Base-by-base conservation (phyloP, 2,888 invertebrate genomes). In the Synanthedon formicaeformis region DNA sequence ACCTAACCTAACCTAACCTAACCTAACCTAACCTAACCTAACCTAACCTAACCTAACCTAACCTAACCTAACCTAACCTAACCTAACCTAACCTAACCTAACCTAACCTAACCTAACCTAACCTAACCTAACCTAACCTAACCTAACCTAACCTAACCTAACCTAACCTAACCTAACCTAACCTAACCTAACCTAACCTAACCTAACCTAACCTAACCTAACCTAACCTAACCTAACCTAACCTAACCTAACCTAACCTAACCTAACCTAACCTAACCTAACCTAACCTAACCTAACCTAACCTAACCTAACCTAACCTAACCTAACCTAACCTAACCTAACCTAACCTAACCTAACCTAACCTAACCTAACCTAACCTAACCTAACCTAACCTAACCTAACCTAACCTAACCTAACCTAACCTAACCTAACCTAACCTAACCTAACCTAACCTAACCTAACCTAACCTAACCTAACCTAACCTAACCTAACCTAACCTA, bases 131-230 rank as follows among this genome's bases (percentile, higher is more conserved):
- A 51, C 51, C 51, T 57, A 56, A 50, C 41, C 41, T 45, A 54
- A 54, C 56, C 53, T 53, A 57, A 54, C 55, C 54, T 50, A 55
- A 58, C 61, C 59, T 58, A 62, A 60, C 60, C 60, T 60, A 62
- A 60, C 62, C 58, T 60, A 61, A 60, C 61, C 60, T 60, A 62
- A 60, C 61, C 60, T 58, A 62, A 60, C 62, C 60, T 60, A 60
- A 60, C 60, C 60, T 59, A 60, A 59, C 61, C 59, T 59, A 60
- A 59, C 60, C 59, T 58, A 61, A 59, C 60, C 58, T 59, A 60
- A 58, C 60, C 59, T 59, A 60, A 59, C 60, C 59, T 59, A 61
- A 59, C 61, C 61, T 58, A 61, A 59, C 61, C 59, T 58, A 59
- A 58, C 61, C 61, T 58, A 59, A 59, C 59, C 58, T 58, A 60